Evolutionary conservation across 2,888 invertebrate species (phyloP), one percentile per base, ranked within the genome.

Genomic region (Griposia aprilina): DNA sequence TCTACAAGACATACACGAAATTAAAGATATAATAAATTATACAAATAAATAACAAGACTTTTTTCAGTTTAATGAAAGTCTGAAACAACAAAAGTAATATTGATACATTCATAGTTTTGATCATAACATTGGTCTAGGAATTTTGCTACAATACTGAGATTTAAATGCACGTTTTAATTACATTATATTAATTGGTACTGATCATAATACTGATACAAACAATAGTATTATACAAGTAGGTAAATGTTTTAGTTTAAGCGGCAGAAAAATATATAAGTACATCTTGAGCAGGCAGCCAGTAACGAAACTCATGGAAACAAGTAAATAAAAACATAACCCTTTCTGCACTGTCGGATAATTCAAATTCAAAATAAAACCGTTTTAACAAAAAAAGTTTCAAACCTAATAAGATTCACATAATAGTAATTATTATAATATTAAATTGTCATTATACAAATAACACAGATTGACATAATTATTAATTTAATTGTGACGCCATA

Each of bases 141-240:
- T 55, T 15, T 52, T 65, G 26, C 50, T 60, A 63, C 15, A 83
- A 83, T 83, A 83, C 83, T 83, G 82, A 30, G 17, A 63, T 66
- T 70, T 85, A 83, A 85, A 83, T 83, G 83, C 83, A 81, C 6
- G 2, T 59, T 66, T n/a, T 1, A 68, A 74, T 36, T 66, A 76
- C 1, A 52, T 48, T 15, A n/a, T 7, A 50, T 41, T 62, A 26
- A 26, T 60, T 52, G 10, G 10, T 65, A n/a, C 30, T 82, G 26
- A n/a, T 59, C 8, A n/a, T 63, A 83, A 83, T 83, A 81, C 81
- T 83, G 48, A 17, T 6, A 55, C 2, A 50, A 78, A 30, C 15
- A 50, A 4, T 52, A n/a, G 26, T 45, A 52, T 30, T 36, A 36
- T 1, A 52, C 20, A 50, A 36, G 41, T 41, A 41, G 20, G 23